Conservation (phyloP, 2,797 vertebrate species). For the Esox masquinongy region DNA sequence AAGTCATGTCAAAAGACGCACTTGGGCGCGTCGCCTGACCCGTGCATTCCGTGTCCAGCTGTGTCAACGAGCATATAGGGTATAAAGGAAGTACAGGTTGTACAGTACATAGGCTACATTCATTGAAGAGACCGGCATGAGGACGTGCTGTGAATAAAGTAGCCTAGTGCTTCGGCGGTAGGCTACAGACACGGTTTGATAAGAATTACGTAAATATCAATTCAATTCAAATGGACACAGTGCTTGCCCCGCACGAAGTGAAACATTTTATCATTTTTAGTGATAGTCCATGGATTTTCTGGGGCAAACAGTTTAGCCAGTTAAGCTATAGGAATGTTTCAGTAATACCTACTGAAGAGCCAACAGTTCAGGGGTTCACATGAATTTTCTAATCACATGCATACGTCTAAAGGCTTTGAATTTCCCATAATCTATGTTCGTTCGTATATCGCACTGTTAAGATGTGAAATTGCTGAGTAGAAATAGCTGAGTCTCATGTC, state of each 20-base stretch:
- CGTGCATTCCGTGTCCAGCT: neutral
- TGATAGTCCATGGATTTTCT: neutral
- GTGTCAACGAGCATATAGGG: neutral
- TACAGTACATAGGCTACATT: slow-evolving; percentile 57
- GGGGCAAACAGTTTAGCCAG: neutral
- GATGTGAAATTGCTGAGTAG: neutral
- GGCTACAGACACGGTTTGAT: neutral
- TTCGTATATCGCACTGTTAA: neutral
- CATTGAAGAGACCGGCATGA: slow-evolving; percentile 79
- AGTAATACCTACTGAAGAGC: neutral
- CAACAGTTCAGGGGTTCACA: neutral
- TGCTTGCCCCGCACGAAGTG: neutral
- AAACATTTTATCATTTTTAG: neutral
- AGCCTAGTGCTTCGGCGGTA: slow-evolving; percentile 35
- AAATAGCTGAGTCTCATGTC: neutral
- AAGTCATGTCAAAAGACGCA: slow-evolving; percentile 15
- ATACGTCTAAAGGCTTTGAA: neutral
- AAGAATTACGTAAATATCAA: slow-evolving; percentile 32
- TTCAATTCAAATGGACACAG: slow-evolving; percentile 2
- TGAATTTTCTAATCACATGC: too few species aligned
- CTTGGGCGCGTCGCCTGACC: neutral
- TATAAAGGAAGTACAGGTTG: neutral
- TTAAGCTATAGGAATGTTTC: neutral
- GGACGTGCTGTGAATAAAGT: slow-evolving; percentile 82
- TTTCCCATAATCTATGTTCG: neutral